A percentile compares a stretch with the other conserved stretches of the same genome.
phyloP scores from a whole-genome alignment of 2,113 vertebrate genomes.

The Amazona vittata region DNA sequence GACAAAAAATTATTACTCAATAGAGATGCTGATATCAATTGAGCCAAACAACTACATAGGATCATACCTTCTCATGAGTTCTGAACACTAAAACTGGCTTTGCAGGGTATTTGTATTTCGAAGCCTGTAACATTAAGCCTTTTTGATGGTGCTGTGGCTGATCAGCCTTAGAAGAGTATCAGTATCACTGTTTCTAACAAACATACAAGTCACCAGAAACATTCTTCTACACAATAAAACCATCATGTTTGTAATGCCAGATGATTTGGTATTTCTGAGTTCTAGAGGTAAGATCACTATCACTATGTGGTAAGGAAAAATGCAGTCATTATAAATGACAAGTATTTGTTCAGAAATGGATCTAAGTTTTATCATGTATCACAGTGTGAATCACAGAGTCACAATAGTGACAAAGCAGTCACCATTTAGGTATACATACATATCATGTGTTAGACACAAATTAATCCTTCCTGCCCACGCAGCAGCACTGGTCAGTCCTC shows the following conservation, averaged over 20 bases:
- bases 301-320: not conserved
- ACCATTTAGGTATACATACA: not conserved
- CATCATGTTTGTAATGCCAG: not conserved
- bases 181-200: not conserved
- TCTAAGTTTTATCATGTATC: not conserved
- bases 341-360: not conserved
- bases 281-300: not conserved
- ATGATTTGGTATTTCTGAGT: not conserved
- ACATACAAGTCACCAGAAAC: not conserved
- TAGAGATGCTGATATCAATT: not conserved
- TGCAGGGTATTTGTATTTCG: not conserved
- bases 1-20: not conserved
- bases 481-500: not conserved
- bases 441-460: not conserved
- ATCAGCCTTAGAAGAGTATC: not conserved
- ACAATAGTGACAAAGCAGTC: not conserved
- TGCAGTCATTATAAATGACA: not conserved
- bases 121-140: not conserved
- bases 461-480: not conserved
- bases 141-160: not conserved
- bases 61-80: accelerated
- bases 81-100: not conserved
- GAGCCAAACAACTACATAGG: not conserved
- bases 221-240: not conserved
- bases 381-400: not conserved